Base-by-base conservation (phyloP, 2,888 invertebrate species). In the Drosophila melanosoma region DNA sequence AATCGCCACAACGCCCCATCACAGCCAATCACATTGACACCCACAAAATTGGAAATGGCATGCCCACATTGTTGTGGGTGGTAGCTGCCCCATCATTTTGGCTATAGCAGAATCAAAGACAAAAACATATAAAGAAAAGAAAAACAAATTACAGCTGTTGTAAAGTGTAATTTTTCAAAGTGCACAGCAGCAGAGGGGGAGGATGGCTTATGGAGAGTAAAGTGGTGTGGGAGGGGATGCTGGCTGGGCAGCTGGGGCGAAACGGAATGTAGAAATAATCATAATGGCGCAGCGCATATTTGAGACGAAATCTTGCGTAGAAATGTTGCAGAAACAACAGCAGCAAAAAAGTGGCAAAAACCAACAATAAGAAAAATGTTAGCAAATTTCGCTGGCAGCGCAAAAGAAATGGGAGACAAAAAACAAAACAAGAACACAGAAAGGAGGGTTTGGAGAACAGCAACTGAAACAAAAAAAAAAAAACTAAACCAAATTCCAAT, bases 401-500 rank as follows among this genome's bases (percentile, higher is more conserved):
- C 76, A 82, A 82, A 88, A 83, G 87, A 81, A 85, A 87, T 87
- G 73, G 68, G 54, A 49, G 58, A 82, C 61, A 71, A 70, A 63
- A 70, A 48, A 59, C 48, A 53, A 33, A 32, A 42, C 26, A 69
- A 35, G 58, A 66, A 15, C 36, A 45, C 53, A 56, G 56, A n/a
- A 20, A 26, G 26, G n/a, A 20, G 40, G n/a, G 40, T 15, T 29
- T 15, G 42, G 10, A n/a, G 20, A 15, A 29, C 40, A 51, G 32
- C 33, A 66, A 54, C 33, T 32, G 51, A 56, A 64, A 35, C 56
- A 64, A 82, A 20, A 52, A 53, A 63, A 59, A 79, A 81, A 89
- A 88, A 90, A 90, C 87, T 87, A 89, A 89, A 89, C 89, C 90
- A 91, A 91, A 90, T 90, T 91, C 91, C 91, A 91, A 91, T 91